Base-by-base conservation (phyloP, 1,140 invertebrate species). In the Drosophila azteca region DNA sequence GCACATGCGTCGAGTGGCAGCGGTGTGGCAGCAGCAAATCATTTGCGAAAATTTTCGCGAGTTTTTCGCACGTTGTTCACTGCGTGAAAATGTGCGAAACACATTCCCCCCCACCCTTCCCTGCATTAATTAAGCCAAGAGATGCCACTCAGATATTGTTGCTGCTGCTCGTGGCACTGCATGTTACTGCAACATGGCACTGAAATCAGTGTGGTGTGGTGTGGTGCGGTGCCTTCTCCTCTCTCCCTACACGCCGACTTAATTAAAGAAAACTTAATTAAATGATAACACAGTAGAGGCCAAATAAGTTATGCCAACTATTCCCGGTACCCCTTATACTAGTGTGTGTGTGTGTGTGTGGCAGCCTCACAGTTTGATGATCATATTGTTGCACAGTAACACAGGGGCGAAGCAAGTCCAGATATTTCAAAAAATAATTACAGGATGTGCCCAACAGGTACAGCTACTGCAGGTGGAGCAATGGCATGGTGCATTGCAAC, bases 181-280 rank as follows among this genome's bases (percentile, higher is more conserved):
- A 52, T 82, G 67, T 74, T 83, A 65, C 71, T 49, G 70, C 76
- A 84, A 68, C 80, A 79, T 77, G 79, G 57, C 41, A 58, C 69
- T 57, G 29, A 50, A 55, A 68, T 68, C 71, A 64, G 54, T 68
- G 49, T 29, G 76, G 67, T 70, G 45, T 70, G 17, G 54, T 68
- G 49, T 29, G 76, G 67, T 70, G 45, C 69, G 76, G 67, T 70
- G 45, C 69, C 52, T 44, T 43, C 74, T 68, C 50, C 11, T 9
- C 31, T 35, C 9, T 11, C 35, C 67, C 71, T 74, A 68, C 74
- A 71, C 72, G 79, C 85, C 67, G 60, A 79, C 83, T 79, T 87
- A 87, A 87, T 87, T 87, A 82, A 87, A 82, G 82, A 87, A 88
- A 87, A 83, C 79, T 88, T 88, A 87, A 87, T 87, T 88, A 89